A percentile compares a stretch with the other conserved stretches of the same genome.
Evolutionary conservation across 2,888 invertebrate genomes (phyloP).

Genomic region (Myopa testacea): DNA sequence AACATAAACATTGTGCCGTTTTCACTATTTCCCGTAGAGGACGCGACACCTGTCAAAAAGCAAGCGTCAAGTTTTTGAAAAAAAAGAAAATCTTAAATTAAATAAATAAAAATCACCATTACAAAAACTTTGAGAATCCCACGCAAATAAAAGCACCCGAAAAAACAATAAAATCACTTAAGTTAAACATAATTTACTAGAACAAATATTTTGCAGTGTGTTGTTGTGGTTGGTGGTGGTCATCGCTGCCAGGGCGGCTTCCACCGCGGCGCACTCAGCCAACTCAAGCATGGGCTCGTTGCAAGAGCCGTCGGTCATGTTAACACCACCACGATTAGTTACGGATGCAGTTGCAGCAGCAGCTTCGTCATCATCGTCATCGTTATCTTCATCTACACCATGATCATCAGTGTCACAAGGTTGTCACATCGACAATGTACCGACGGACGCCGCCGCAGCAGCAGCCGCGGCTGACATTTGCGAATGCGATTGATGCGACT

Average conservation of each 20-base stretch:
- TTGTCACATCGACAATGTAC: conserved; percentile 65
- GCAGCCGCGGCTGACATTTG: conserved; percentile 59
- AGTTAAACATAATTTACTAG: conserved; percentile 52
- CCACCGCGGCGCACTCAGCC: conserved; percentile 15
- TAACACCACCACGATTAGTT: background rate
- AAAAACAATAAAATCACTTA: conserved; percentile 22
- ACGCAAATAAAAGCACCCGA: background rate
- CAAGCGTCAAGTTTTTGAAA: background rate
- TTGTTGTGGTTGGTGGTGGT: conserved; percentile 35
- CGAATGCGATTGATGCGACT: conserved; percentile 51
- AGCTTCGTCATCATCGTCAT: conserved; percentile 39
- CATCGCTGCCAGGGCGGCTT: conserved; percentile 42
- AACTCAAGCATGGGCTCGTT: conserved; percentile 13
- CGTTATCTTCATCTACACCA: conserved; percentile 13
- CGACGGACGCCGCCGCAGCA: conserved; percentile 56
- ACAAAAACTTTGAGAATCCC: background rate
- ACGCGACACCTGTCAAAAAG: background rate
- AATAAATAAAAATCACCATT: background rate
- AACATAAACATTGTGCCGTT: background rate
- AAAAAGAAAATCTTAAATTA: background rate
- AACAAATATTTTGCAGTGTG: conserved; percentile 47
- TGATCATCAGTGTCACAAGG: conserved; percentile 46
- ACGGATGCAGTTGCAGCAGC: background rate
- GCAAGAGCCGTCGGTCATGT: conserved; percentile 8
- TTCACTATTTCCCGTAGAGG: background rate